phyloP scores from a whole-genome alignment of 2,113 vertebrate genomes.

The Desmodus rotundus region DNA sequence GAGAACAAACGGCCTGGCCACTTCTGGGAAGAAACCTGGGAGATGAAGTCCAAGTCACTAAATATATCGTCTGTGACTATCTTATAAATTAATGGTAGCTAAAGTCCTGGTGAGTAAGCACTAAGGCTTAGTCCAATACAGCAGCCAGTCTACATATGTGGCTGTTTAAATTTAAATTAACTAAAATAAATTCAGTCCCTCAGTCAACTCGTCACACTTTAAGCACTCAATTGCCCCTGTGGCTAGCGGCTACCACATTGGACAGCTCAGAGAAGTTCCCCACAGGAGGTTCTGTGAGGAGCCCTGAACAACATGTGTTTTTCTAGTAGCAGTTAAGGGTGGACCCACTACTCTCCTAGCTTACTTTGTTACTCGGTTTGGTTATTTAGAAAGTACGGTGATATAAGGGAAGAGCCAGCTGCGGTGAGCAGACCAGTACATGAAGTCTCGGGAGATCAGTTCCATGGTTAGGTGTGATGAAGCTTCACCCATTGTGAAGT shows the following conservation, averaged over 20 bases:
- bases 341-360: background rate
- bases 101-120: background rate
- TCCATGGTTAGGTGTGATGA: fast-evolving
- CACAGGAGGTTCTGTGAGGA: too few relatives aligned
- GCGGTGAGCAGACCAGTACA: background rate
- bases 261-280: background rate
- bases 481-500: background rate
- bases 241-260: fast-evolving
- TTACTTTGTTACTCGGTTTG: background rate
- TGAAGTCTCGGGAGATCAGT: background rate
- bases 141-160: background rate
- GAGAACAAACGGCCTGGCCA: background rate
- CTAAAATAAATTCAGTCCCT: background rate
- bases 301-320: fast-evolving
- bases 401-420: background rate
- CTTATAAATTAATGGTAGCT: background rate
- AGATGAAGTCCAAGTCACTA: background rate
- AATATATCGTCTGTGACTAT: background rate
- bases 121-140: background rate
- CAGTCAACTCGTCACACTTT: background rate
- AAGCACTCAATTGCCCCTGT: fast-evolving
- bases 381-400: background rate
- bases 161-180: background rate
- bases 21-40: background rate
- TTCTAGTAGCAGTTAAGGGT: background rate